Base-by-base conservation (phyloP, 2,888 invertebrate genomes). In the Drepanosiphum platanoidis region DNA sequence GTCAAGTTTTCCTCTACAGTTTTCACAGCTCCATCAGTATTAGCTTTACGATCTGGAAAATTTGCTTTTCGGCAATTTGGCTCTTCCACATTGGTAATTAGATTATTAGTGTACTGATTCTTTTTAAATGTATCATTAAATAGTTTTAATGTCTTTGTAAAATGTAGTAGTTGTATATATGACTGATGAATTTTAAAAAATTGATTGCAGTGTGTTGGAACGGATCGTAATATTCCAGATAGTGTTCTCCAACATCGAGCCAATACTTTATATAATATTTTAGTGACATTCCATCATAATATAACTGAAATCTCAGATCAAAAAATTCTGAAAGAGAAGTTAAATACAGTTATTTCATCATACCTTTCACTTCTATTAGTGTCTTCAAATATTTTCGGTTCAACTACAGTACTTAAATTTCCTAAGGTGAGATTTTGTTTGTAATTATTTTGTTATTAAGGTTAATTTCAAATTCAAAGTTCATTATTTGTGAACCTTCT, bases 331-430 rank as follows among this genome's bases (percentile, higher is more conserved):
- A 91, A 92, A 42, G 94, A 94, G 88, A 96, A 95, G 89, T 91
- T 97, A 86, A 94, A 95, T 90, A 94, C 94, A 89, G 94, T 97
- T 88, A 95, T 97, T 90, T 96, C 96, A 90, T 95, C 95, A n/a
- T 96, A 96, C 90, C 92, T 97, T 81, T 96, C 96, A 34, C 94
- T 96, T 89, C 91, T 96, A 87, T 95, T 95, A 89, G 94, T 94
- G 88, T 94, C 95, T 75, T 95, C 95, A 77, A 95, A 95, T 89
- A 93, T 95, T 87, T 96, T 97, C 90, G 94, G 95, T 87, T 93
- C 95, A 88, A 93, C 95, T 88, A 95, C 96, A 22, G 93, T 94
- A 90, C 91, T 96, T 87, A 93, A 93, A 88, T 91, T 96, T 88
- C 95, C 96, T 22, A 96, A 95, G 92, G 95, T 95, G 88, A 89